A percentile compares a stretch with the other conserved stretches of the same genome.
Conservation (phyloP, 2,797 vertebrate species). For the Oryzias sinensis region DNA sequence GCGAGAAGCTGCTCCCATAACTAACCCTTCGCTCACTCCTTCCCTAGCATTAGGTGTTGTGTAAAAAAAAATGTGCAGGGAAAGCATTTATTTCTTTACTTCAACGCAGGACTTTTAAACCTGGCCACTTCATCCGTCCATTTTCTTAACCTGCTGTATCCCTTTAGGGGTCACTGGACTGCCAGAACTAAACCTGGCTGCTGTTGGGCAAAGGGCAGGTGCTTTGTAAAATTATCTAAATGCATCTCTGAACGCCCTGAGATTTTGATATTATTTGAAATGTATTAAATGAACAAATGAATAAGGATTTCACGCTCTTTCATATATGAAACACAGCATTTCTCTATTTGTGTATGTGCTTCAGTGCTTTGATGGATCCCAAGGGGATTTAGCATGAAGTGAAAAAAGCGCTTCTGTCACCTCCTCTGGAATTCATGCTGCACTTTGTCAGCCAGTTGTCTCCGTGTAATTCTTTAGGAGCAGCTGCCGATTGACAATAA, state of each 20-base stretch:
- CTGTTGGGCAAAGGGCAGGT: too few relatives aligned
- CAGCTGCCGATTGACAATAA: slow-evolving; percentile 36
- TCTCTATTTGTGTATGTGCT: slow-evolving; percentile 12
- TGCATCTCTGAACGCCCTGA: neutral
- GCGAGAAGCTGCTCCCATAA: slow-evolving; percentile 52
- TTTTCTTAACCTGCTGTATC: too few relatives aligned
- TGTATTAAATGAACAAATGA: neutral
- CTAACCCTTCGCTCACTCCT: slow-evolving; percentile 55
- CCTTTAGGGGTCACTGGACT: too few relatives aligned
- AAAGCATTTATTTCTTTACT: slow-evolving; percentile 7
- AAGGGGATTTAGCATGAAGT: slow-evolving; percentile 21
- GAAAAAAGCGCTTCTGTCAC: slow-evolving; percentile 35
- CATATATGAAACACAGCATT: neutral
- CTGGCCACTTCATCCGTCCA: neutral
- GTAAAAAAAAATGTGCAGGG: slow-evolving; percentile 5
- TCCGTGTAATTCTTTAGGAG: slow-evolving; percentile 23
- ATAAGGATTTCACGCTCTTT: neutral
- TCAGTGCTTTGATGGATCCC: slow-evolving; percentile 22
- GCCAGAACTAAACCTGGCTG: neutral
- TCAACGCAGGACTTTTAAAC: neutral
- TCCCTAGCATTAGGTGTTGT: slow-evolving; percentile 1
- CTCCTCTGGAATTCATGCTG: slow-evolving; percentile 29
- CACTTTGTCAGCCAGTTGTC: slow-evolving; percentile 35
- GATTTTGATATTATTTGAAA: neutral
- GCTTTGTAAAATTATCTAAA: neutral